Base-by-base conservation (phyloP, 37 sponge, comb jelly and placozoan species). In the Diacarnus erythraeanus region DNA sequence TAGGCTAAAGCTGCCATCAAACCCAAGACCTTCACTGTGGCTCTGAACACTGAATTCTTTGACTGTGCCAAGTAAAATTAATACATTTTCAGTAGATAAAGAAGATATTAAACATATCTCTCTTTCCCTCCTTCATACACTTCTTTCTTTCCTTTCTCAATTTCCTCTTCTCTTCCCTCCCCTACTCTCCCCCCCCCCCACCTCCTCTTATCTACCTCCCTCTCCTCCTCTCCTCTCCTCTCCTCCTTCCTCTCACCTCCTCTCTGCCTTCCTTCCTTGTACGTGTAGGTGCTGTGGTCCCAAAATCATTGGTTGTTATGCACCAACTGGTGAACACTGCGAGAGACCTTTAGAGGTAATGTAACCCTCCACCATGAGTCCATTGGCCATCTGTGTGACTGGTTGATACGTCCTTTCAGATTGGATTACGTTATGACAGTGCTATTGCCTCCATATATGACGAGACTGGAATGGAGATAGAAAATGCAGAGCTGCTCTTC, bases 241-340 rank as follows among this genome's bases (percentile, higher is more conserved):
- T 10, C 60, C 18, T 59, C 60, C 18, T 10, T 27, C 60, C 26
- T 27, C 60, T 17, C 60, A 3, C 8, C 38, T 37, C 69, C 36
- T 68, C 2, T 37, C 36, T 29, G n/a, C n/a, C n/a, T n/a, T n/a
- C n/a, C 38, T 68, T 3, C 17, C 36, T 8, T 38, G 36, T n/a
- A n/a, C n/a, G n/a, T 63, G 9, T 38, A 93, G 94, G n/a, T 89
- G 90, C 47, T 93, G 94, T 82, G 90, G 87, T 70, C n/a, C 79
- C 26, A 79, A 86, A 57, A 86, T 93, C 60, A 79, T 89, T 76
- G 94, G 94, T 15, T 93, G 94, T 71, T 93, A 93, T 93, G 94
- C 84, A 67, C 90, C 90, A 31, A 93, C 38, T 83, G 94, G 94
- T 26, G 94, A 93, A 40, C 94, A 93, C 87, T 89, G 94, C 78